Base-by-base conservation (phyloP, 1,140 invertebrate genomes). In the Dendroctonus ponderosae region DNA sequence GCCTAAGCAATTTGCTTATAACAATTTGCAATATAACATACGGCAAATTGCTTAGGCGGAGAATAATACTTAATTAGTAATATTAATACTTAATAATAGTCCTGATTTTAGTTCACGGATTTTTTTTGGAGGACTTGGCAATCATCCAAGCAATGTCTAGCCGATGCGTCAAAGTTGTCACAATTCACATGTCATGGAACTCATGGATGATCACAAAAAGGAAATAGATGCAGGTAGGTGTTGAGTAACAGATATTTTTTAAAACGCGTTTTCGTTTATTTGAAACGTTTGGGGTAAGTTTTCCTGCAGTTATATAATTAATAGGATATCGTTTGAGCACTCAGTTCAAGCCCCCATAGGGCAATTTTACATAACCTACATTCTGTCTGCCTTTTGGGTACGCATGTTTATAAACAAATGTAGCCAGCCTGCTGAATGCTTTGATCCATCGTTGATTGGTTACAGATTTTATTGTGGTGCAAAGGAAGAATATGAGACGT, bases 401-500 rank as follows among this genome's bases (percentile, higher is more conserved):
- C 59, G 60, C 68, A 62, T 70, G 68, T 70, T 66, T 67, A 70
- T 70, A 70, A 70, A 70, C 69, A 69, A 70, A 60, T 57, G n/a
- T 57, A 3, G 26, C 3, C 26, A 26, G 26, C 26, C 3, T 26
- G 26, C 26, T 26, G 9, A 37, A 50, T 58, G 12, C 37, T 7
- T 41, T 51, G 40, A 67, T 8, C 15, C 11, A 42, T 63, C 50
- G 44, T 52, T 15, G 44, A 6, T 44, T 11, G 41, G 8, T 66
- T 71, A 11, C 54, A 71, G 70, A 63, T 71, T 68, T 66, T 50
- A 66, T 11, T 46, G n/a, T 66, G 42, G 67, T 67, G 40, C 43
- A 59, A 46, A 68, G 61, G 62, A 71, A 71, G 67, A 77, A 72
- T 72, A 79, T 76, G 75, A 74, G 68, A 71, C 73, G 75, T 62